These are phyloP conservation scores for Elysia crispata DNA, from an alignment of 2,888 invertebrate species.

Conservation along the genomic window DNA sequence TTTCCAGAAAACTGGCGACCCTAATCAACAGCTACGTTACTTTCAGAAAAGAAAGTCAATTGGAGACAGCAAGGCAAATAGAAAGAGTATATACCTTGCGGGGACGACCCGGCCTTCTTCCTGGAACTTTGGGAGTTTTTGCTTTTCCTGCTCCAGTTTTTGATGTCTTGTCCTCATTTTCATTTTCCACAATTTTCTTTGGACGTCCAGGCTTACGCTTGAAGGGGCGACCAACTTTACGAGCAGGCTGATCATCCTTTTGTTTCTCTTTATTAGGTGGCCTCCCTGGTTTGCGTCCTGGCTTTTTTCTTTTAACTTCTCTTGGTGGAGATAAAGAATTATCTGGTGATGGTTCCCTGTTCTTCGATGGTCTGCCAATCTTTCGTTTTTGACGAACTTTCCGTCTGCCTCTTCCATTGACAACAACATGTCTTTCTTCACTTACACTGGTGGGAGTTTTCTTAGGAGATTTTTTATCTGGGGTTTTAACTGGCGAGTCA, in stretches of 20 bases:
- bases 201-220: conserved; percentile 52
- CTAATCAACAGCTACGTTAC: no score
- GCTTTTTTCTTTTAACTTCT: conserved; percentile 42
- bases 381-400: conserved; percentile 19
- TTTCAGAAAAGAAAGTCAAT: no score
- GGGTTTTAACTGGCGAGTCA: conserved; percentile 51
- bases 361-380: conserved; percentile 41
- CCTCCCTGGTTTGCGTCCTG: conserved; percentile 55
- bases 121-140: conserved; percentile 38
- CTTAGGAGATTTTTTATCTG: conserved; percentile 38
- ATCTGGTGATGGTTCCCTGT: conserved; percentile 15
- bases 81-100: conserved; percentile 28
- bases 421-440: background rate
- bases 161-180: background rate
- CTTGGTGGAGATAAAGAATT: conserved; percentile 36
- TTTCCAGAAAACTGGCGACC: no score
- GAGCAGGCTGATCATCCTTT: background rate
- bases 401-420: conserved; percentile 22
- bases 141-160: background rate
- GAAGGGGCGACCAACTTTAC: conserved; percentile 46
- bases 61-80: no score
- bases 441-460: conserved; percentile 6
- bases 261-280: conserved; percentile 47
- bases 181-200: conserved; percentile 41
- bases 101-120: conserved; percentile 51